Conservation (phyloP, 2,113 vertebrate species). For the Peromyscus leucopus region DNA sequence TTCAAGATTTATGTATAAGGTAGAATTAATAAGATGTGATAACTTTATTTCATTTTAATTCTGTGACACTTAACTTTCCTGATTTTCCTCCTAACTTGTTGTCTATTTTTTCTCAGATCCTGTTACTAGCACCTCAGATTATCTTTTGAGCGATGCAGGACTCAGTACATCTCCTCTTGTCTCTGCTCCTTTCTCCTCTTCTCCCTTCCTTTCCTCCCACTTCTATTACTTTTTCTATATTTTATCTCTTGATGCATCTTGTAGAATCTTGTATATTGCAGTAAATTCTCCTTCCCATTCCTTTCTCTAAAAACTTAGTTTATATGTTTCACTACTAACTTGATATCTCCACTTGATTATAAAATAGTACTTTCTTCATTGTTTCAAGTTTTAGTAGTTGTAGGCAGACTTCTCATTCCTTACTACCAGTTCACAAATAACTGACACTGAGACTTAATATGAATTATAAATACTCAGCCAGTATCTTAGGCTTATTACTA, state of each 20-base stretch:
- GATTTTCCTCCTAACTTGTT: background rate
- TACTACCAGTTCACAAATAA: background rate
- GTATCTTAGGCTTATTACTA: background rate
- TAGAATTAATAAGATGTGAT: background rate
- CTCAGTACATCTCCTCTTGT: background rate
- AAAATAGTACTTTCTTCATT: background rate
- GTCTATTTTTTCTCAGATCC: background rate
- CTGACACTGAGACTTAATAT: background rate
- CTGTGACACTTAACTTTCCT: background rate
- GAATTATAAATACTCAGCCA: background rate
- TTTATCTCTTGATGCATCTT: background rate
- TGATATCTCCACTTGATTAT: slow-evolving; percentile 25
- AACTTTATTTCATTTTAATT: background rate
- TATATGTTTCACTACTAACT: background rate
- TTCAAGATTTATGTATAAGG: background rate
- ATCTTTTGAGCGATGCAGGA: background rate
- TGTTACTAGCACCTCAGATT: background rate
- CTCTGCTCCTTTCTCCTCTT: background rate
- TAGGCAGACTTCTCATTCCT: background rate
- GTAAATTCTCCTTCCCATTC: background rate
- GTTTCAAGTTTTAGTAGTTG: background rate
- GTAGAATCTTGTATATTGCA: background rate
- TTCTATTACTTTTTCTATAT: background rate
- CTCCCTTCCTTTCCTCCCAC: background rate
- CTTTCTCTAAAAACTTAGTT: background rate